Percentiles rank a stretch among this genome's conserved stretches.
Evolutionary conservation across 2,113 vertebrate species (phyloP).

Genomic region (human (Homo sapiens)): DNA sequence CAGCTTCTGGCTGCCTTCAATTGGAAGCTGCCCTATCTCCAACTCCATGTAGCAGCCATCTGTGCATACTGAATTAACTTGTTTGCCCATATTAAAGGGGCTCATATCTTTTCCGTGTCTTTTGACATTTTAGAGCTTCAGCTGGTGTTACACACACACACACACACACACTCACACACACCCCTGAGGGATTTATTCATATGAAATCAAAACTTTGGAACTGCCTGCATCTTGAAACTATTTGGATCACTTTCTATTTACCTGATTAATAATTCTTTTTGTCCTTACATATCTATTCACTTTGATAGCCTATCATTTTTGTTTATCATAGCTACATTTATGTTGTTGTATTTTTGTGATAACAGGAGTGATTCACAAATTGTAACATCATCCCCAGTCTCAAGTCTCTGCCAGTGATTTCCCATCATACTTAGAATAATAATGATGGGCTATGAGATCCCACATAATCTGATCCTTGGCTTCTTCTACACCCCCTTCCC

Average conservation of each 20-base stretch:
- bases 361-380: not conserved
- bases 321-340: not conserved
- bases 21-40: not conserved
- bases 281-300: not conserved
- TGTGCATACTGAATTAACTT: constrained; percentile 32
- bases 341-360: not conserved
- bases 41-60: not conserved
- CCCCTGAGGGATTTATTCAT: constrained; percentile 4
- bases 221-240: not conserved
- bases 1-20: not conserved
- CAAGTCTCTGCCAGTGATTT: not conserved
- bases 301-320: not conserved
- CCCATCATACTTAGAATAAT: not conserved
- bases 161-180: not conserved
- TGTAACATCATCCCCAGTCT: not conserved
- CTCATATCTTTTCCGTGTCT: constrained; percentile 10
- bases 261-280: not conserved
- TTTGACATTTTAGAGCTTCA: constrained; percentile 42
- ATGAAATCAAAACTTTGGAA: not conserved
- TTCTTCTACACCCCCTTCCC: not conserved
- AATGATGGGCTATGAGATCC: not conserved
- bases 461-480: not conserved
- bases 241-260: constrained; percentile 9
- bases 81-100: constrained; percentile 20
- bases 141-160: not conserved